A percentile compares a stretch with the other conserved stretches of the same genome.
Conservation (phyloP, 2,113 vertebrate species). For the Tyto alba region DNA sequence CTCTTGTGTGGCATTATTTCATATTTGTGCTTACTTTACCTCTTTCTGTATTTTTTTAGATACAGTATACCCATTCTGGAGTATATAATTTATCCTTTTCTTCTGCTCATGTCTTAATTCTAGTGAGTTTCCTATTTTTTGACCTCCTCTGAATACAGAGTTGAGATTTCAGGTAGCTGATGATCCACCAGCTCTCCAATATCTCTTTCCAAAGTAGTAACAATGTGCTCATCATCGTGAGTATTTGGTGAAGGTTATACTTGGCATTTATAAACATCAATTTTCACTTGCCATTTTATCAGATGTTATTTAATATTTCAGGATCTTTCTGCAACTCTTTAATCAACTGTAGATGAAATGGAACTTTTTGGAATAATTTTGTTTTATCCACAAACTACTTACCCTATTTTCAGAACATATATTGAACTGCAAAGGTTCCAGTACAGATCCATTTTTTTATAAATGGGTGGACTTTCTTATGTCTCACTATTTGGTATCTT, state of each 20-base stretch:
- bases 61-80: background rate
- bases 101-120: background rate
- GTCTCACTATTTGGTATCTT: background rate
- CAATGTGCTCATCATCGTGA: background rate
- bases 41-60: background rate
- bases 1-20: background rate
- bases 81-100: background rate
- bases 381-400: background rate
- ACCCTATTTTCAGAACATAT: background rate
- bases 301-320: background rate
- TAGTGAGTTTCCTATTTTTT: background rate
- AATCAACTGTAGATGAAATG: background rate
- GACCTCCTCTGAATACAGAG: background rate
- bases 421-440: background rate
- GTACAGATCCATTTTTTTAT: background rate
- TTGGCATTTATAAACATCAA: background rate
- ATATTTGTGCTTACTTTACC: background rate
- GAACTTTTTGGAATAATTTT: background rate
- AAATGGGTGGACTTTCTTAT: fast-evolving
- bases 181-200: background rate
- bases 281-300: background rate
- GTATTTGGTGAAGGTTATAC: background rate
- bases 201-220: background rate
- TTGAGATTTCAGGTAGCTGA: background rate
- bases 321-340: background rate